phyloP scores from a whole-genome alignment of 2,888 invertebrate species.

The Ptychoptera albimana region DNA sequence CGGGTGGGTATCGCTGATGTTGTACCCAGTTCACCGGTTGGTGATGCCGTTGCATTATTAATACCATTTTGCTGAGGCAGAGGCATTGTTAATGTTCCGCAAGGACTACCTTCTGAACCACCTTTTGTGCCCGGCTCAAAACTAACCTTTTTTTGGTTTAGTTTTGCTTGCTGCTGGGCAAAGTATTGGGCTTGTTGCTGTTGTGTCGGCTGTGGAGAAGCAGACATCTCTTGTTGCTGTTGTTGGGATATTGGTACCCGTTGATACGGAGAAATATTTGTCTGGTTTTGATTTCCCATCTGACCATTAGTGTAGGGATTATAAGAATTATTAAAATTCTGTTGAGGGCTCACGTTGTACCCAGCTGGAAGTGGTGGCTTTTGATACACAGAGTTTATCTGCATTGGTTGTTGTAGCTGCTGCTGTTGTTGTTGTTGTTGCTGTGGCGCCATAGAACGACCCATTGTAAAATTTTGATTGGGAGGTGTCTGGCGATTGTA shows the following conservation, averaged over 20 bases:
- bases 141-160: constrained; percentile 50
- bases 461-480: constrained; percentile 1
- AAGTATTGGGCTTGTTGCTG: constrained; percentile 22
- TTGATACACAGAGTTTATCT: constrained; percentile 10
- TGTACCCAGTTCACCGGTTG: constrained; percentile 20
- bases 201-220: constrained; percentile 15
- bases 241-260: constrained; percentile 42
- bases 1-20: constrained; percentile 30
- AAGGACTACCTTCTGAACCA: constrained; percentile 33
- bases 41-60: constrained; percentile 6
- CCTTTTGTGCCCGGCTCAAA: constrained; percentile 60
- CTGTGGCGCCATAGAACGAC: not conserved
- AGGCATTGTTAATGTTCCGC: constrained; percentile 15
- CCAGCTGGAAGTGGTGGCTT: constrained; percentile 6
- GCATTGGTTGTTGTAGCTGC: constrained; percentile 8
- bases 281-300: constrained; percentile 2
- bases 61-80: constrained; percentile 22
- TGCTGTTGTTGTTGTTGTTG: constrained; percentile 15
- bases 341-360: constrained; percentile 10
- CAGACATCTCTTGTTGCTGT: not conserved
- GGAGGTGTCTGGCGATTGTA: constrained; percentile 10
- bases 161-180: constrained; percentile 37
- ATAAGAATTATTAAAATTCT: constrained; percentile 10
- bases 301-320: too few relatives aligned
- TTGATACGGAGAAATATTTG: constrained; percentile 36